Base-by-base conservation (phyloP, 2,888 invertebrate genomes). In the Dryomyza anilis region DNA sequence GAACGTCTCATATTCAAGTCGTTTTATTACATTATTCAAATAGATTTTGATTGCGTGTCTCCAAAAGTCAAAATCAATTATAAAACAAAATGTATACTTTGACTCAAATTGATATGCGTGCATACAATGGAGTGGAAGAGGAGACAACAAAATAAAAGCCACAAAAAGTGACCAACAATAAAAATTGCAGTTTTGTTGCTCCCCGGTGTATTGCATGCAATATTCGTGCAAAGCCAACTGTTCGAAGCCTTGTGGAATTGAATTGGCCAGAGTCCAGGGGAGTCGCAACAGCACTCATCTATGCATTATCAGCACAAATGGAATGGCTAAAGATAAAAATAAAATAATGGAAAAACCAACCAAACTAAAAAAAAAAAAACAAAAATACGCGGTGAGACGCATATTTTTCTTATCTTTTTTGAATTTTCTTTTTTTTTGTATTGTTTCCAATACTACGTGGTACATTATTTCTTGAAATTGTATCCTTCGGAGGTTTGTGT, bases 141-240 rank as follows among this genome's bases (percentile, higher is more conserved):
- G n/a, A n/a, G n/a, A n/a, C n/a, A n/a, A n/a, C n/a, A n/a, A n/a
- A n/a, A n/a, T n/a, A n/a, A n/a, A n/a, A n/a, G n/a, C n/a, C n/a
- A n/a, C n/a, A n/a, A n/a, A n/a, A n/a, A n/a, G n/a, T n/a, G n/a
- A 16, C 23, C 39, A 48, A n/a, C 25, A 50, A 60, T 60, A 60
- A 63, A 63, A 46, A 63, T 53, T 53, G 53, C 55, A 53, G 30
- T 55, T 63, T 63, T 63, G 55, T 55, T 16, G 55, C 30, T 63
- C 33, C 55, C 33, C 30, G 8, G 55, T 46, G 45, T 21, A 55
- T 45, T 6, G 29, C 55, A 30, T 52, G 62, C 62, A 62, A 53
- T n/a, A n/a, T n/a, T n/a, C n/a, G n/a, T n/a, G n/a, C n/a, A n/a
- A n/a, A n/a, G n/a, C n/a, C n/a, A n/a, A n/a, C n/a, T n/a, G n/a